These are phyloP conservation scores for Pseudomyrmex dendroicus DNA, from an alignment of 1,140 invertebrate species.

Conservation along the genomic window DNA sequence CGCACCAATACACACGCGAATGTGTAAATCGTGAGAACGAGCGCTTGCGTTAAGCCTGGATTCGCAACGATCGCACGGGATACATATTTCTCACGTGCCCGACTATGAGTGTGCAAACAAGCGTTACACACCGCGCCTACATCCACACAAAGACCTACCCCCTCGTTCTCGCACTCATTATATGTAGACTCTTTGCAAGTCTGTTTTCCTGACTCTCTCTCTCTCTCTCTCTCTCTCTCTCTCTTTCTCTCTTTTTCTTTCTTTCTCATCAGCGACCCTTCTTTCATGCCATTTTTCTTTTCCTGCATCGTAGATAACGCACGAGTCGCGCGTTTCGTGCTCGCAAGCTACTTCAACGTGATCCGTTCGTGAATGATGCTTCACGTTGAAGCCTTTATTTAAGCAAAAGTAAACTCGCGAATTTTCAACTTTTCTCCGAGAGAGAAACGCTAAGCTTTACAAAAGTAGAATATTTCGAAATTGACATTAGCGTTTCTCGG, in stretches of 20 bases:
- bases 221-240: background rate
- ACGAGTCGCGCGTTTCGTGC: background rate
- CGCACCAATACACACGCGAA: background rate
- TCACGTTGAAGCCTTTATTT: background rate
- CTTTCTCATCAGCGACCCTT: background rate
- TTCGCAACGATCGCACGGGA: background rate
- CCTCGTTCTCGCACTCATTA: slow-evolving; percentile 9
- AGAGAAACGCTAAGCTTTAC: background rate
- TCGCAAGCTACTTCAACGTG: background rate
- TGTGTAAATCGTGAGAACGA: slow-evolving; percentile 34
- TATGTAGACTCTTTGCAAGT: background rate
- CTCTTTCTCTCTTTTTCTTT: background rate
- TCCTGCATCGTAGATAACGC: slow-evolving; percentile 12
- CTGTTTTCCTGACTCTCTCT: too few relatives aligned
- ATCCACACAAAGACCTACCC: background rate
- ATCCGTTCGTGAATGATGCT: background rate
- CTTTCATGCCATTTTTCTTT: background rate
- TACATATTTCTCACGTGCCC: background rate
- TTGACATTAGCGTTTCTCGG: background rate
- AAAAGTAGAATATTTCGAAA: background rate
- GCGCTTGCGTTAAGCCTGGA: background rate
- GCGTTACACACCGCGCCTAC: background rate
- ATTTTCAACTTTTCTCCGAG: too few relatives aligned
- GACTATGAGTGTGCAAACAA: background rate
- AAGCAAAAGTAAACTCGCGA: background rate